Evolutionary conservation across 2,797 vertebrate genomes (phyloP), one percentile per base, ranked within the genome.

Genomic region (Eurystomus glaucurus): DNA sequence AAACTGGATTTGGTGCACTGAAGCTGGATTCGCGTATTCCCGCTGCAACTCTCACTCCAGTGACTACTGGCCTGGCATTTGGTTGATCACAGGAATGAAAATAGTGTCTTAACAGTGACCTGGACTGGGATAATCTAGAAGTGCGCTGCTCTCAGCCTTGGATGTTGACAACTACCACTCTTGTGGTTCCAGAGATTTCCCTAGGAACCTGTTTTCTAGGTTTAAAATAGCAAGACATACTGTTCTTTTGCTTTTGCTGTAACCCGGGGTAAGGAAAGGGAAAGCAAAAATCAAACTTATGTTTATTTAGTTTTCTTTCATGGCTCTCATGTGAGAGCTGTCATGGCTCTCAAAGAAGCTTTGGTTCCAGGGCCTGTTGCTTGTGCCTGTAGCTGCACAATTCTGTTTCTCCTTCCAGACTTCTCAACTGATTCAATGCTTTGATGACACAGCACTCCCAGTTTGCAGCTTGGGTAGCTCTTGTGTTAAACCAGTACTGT

Each of bases 11-110:
- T 66, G 51, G 5, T 58, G 28, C 23, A 8, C 25, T 48, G 60
- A 46, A 39, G 8, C 14, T 51, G 31, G 31, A 17, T 43, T 54
- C 0, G 0, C 4, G 0, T 71, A 16, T 46, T 72, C 5, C 13
- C 7, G 0, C 12, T 9, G 25, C 15, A 71, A 3, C 11, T 39
- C 21, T 62, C 3, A 2, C 48, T 51, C n/a, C 16, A 26, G 29
- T 72, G 18, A 3, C 35, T 28, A 3, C 17, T 70, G 39, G 10
- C 21, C 22, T 87, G 31, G 19, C 39, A 50, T 46, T 74, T 31
- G 33, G 28, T 21, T 76, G 26, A 14, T 45, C 28, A 4, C 43
- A 50, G 43, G 64, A 45, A 8, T 0, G 3, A 57, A 48, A 55
- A 17, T 5, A 6, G 3, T 52, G n/a, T 35, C 39, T 51, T 46